phyloP scores from a whole-genome alignment of 2,888 invertebrate genomes.

The Drosophila robusta region DNA sequence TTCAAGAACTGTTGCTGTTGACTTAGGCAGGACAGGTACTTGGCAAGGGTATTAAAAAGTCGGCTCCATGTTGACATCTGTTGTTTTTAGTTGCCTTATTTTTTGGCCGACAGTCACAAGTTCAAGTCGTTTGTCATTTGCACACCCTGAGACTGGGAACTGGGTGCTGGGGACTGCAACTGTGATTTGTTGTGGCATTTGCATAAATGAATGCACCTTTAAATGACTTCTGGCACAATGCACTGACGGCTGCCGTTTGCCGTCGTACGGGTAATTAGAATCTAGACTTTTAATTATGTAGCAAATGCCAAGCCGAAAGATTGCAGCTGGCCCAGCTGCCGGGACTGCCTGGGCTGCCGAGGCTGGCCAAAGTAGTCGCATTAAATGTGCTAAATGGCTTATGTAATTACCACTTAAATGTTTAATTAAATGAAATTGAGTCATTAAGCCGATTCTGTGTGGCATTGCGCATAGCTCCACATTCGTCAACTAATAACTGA shows the following conservation, averaged over 20 bases:
- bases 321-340: constrained; percentile 12
- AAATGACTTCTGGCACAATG: constrained; percentile 74
- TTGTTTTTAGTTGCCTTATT: constrained; percentile 14
- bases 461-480: constrained; percentile 28
- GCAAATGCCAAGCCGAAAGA: constrained; percentile 35
- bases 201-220: constrained; percentile 74
- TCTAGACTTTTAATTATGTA: constrained; percentile 67
- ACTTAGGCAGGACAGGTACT: background rate
- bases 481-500: constrained; percentile 18
- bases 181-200: constrained; percentile 73
- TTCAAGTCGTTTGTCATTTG: constrained; percentile 78
- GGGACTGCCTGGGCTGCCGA: background rate
- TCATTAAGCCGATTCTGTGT: constrained; percentile 58
- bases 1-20: too few species aligned
- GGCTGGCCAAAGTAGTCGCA: constrained; percentile 40
- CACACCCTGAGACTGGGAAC: constrained; percentile 55
- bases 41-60: constrained; percentile 6
- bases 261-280: constrained; percentile 55
- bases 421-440: constrained; percentile 75
- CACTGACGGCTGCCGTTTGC: constrained; percentile 11
- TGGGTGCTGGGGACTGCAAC: constrained; percentile 18
- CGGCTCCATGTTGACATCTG: background rate
- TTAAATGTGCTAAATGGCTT: constrained; percentile 69
- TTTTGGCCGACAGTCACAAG: constrained; percentile 56
- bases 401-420: constrained; percentile 67